phyloP scores from a whole-genome alignment of 2,888 invertebrate genomes.

The Agriopis leucophaearia region DNA sequence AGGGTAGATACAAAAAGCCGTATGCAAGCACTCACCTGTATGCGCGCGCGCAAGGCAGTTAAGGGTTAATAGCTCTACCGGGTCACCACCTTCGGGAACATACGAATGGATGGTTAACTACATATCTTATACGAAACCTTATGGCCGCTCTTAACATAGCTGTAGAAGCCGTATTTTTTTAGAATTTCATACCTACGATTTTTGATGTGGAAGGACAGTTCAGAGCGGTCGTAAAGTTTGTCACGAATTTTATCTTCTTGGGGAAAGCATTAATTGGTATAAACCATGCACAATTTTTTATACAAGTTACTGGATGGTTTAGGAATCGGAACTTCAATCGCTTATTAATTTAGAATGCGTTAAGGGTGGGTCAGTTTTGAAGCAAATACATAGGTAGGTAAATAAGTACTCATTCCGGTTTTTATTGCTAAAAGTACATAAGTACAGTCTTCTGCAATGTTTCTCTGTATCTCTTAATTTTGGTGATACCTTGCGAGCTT shows the following conservation, averaged over 20 bases:
- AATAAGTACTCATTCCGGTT: not conserved
- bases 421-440: not conserved
- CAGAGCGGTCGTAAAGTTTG: constrained; percentile 2
- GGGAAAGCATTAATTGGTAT: constrained; percentile 24
- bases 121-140: constrained; percentile 2
- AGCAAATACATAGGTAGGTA: not conserved
- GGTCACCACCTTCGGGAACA: constrained; percentile 82
- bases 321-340: not conserved
- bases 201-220: not conserved
- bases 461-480: not conserved
- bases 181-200: too few relatives aligned
- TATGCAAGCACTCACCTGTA: constrained; percentile 78
- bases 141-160: not conserved
- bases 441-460: not conserved
- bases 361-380: not conserved
- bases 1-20: constrained; percentile 30
- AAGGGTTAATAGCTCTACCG: constrained; percentile 77
- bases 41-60: constrained; percentile 64
- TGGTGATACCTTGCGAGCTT: not conserved
- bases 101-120: constrained; percentile 54
- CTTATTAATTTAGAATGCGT: not conserved
- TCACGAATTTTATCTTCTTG: not conserved
- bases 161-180: not conserved
- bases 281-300: constrained; percentile 20
- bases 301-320: not conserved